phyloP scores from a whole-genome alignment of 2,888 invertebrate genomes.

The Pseudeuparius sepicola region DNA sequence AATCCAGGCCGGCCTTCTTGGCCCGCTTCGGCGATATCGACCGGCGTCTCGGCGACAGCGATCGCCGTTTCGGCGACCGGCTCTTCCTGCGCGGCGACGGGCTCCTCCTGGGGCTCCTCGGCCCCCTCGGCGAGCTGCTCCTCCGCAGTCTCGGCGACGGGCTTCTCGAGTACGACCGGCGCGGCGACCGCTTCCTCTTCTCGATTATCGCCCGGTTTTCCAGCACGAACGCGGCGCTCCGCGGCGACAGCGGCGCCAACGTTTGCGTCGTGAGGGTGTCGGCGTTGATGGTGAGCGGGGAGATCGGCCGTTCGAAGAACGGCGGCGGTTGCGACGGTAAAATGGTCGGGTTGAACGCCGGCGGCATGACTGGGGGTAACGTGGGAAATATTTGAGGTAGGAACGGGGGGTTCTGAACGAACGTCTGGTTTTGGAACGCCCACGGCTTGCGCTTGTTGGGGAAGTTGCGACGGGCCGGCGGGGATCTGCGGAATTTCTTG shows the following conservation, averaged over 20 bases:
- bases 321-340: conserved; percentile 21
- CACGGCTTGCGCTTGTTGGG: conserved; percentile 10
- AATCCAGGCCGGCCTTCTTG: conserved; percentile 19
- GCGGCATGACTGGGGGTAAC: conserved; percentile 16
- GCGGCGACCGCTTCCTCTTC: conserved; percentile 34
- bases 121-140: conserved; percentile 21
- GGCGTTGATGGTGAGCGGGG: conserved; percentile 34
- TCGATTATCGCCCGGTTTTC: conserved; percentile 39
- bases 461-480: conserved; percentile 12
- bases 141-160: conserved; percentile 31
- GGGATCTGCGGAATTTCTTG: conserved; percentile 12
- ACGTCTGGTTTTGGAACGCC: conserved; percentile 11
- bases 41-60: conserved; percentile 25
- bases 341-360: conserved; percentile 17
- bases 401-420: conserved; percentile 8
- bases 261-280: conserved; percentile 28
- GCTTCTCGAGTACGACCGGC: conserved; percentile 38
- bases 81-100: conserved; percentile 21
- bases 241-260: conserved; percentile 37
- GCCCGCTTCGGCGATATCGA: conserved; percentile 26
- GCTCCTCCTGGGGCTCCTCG: conserved; percentile 29
- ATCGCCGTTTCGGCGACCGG: conserved; percentile 18
- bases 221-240: conserved; percentile 39
- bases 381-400: conserved; percentile 12
- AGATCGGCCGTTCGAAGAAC: conserved; percentile 29